Conservation (phyloP, 2,888 invertebrate species). For the Stenichneumon culpator region DNA sequence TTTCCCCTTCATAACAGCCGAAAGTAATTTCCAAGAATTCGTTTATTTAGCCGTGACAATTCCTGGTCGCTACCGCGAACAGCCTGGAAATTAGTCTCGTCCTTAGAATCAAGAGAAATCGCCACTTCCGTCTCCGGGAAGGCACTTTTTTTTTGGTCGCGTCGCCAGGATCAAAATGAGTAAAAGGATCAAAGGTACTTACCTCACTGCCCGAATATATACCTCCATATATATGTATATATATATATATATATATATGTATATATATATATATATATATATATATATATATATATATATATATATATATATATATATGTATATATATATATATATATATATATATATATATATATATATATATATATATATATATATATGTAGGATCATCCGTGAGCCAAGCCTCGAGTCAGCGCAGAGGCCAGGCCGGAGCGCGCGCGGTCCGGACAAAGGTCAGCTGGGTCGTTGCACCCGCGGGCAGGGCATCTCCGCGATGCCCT, state of each 20-base stretch:
- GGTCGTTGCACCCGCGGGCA: slow-evolving; percentile 84
- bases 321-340: no score
- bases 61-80: not conserved
- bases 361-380: not conserved
- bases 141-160: not conserved
- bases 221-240: no score
- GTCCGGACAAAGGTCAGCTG: slow-evolving; percentile 84
- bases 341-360: no score
- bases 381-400: slow-evolving; percentile 44
- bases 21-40: slow-evolving; percentile 15
- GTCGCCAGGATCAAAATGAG: slow-evolving; percentile 12
- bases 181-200: slow-evolving; percentile 22
- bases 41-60: not conserved
- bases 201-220: not conserved
- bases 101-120: slow-evolving; percentile 7
- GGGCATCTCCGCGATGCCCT: slow-evolving; percentile 77
- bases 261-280: no score
- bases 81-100: slow-evolving; percentile 1
- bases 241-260: no score
- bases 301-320: no score
- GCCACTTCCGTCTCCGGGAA: slow-evolving; percentile 5
- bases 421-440: slow-evolving; percentile 80
- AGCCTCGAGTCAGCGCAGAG: slow-evolving; percentile 61
- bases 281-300: no score
- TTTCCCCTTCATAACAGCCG: not conserved